These are phyloP conservation scores for Mastigias papua DNA, from an alignment of 30 jellyfish, hydroid and myxozoan species.

Conservation along the genomic window DNA sequence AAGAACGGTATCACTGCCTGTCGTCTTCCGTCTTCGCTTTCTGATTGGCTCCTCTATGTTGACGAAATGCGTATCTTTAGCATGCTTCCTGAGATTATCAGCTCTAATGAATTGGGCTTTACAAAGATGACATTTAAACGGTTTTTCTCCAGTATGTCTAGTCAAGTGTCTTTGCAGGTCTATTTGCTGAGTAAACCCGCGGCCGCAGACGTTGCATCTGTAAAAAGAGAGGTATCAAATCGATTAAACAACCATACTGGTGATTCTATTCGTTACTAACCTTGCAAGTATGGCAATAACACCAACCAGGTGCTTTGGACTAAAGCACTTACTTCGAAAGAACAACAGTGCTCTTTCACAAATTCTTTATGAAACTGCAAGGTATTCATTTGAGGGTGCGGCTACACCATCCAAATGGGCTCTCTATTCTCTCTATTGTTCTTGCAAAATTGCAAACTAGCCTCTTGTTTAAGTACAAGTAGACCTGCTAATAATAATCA, in stretches of 20 bases:
- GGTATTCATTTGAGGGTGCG: too few relatives aligned
- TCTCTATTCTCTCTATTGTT: too few relatives aligned
- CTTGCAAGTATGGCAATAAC: too few relatives aligned
- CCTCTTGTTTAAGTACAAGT: too few relatives aligned
- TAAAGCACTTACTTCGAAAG: too few relatives aligned
- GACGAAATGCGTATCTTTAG: slow-evolving; percentile 96
- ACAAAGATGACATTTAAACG: slow-evolving; percentile 97
- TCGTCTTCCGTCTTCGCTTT: slow-evolving; percentile 94
- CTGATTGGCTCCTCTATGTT: slow-evolving; percentile 96
- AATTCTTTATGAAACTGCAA: too few relatives aligned
- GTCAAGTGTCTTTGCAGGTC: slow-evolving; percentile 97
- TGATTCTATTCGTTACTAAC: too few relatives aligned
- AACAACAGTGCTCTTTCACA: too few relatives aligned
- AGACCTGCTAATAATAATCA: too few relatives aligned
- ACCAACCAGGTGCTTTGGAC: too few relatives aligned
- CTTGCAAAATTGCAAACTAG: too few relatives aligned
- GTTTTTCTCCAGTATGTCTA: slow-evolving; percentile 99
- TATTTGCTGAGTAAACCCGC: slow-evolving; percentile 98
- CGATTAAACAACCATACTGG: neutral
- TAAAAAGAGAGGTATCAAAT: neutral
- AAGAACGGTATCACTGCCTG: slow-evolving; percentile 98
- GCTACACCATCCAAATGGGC: too few relatives aligned
- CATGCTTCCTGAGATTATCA: slow-evolving; percentile 94
- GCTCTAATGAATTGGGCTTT: slow-evolving; percentile 99
- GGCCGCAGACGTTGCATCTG: slow-evolving; percentile 98